Percentiles rank a stretch among this genome's conserved stretches.
Conservation (phyloP, 2,797 vertebrate genomes). For the Eidolon dupreanum region DNA sequence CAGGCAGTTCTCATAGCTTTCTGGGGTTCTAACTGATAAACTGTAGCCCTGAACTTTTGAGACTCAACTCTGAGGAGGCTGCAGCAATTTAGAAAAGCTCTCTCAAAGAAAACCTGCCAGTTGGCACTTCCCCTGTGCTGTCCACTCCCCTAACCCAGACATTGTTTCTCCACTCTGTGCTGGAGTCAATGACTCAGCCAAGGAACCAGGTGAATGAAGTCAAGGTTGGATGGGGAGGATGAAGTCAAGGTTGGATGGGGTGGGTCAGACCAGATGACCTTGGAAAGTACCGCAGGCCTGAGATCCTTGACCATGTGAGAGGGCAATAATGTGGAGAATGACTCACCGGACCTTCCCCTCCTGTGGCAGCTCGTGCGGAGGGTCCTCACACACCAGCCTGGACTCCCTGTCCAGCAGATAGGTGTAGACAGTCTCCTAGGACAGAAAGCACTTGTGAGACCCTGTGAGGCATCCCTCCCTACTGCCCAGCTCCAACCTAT, state of each 20-base stretch:
- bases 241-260: not conserved
- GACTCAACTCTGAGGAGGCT: not conserved
- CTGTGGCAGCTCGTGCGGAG: constrained; percentile 89
- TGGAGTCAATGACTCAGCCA: not conserved
- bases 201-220: not conserved
- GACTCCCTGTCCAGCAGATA: constrained; percentile 90
- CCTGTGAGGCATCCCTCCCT: not conserved
- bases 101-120: not conserved
- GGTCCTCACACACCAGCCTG: constrained; percentile 90
- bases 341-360: constrained; percentile 92
- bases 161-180: not conserved
- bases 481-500: not conserved
- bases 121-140: not conserved
- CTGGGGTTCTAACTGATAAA: not conserved
- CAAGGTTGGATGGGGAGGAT: not conserved
- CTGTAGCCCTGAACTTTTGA: not conserved
- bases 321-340: not conserved
- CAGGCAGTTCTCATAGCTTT: not conserved
- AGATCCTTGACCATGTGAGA: not conserved
- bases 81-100: not conserved
- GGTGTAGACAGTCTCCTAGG: constrained; percentile 91
- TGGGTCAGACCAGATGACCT: not conserved
- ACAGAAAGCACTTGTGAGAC: constrained; percentile 59
- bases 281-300: not conserved
- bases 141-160: not conserved